Evolutionary conservation across 2,797 vertebrate species (phyloP), one percentile per base, ranked within the genome.

Genomic region (Gallirallus australis): DNA sequence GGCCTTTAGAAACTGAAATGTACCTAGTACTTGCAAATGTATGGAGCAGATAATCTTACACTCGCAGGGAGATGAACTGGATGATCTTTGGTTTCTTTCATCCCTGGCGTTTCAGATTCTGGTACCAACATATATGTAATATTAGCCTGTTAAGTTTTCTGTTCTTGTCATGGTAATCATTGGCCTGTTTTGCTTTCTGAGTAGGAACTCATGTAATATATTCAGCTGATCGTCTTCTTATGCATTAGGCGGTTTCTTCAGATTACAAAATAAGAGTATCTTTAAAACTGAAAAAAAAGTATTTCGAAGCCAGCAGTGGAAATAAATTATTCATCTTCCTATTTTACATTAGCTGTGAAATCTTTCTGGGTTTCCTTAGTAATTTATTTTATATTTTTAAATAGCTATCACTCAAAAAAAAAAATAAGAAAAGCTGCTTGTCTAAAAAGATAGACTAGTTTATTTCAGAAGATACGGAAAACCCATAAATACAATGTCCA

Each of bases 391-490:
- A 45, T 76, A 27, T 16, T 68, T 90, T 64, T 12, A 54, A 81
- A 95, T 86, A 90, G 90, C 79, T 88, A 89, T 64, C 47, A 73
- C 54, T 61, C 37, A 75, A 86, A 70, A 71, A 48, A 48, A 0
- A 48, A 0, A 6, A 0, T 57, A 73, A 93, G 86, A 95, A 89
- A 95, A 85, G 11, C 21, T 82, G 13, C 47, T 75, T 90, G 54
- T 80, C 83, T 85, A n/a, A n/a, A 89, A 94, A 93, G 37, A 90
- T 68, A 86, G 52, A 64, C 39, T 64, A 81, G 20, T 93, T 88
- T 86, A 84, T 91, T 94, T 79, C 31, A 80, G 70, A 84, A 93
- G 28, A 90, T 88, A 68, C 3, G 23, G 48, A 93, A 93, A 97
- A 72, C 15, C 19, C 42, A 63, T 91, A 96, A 94, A 94, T 85